Evolutionary conservation across 1,140 invertebrate genomes (phyloP), one percentile per base, ranked within the genome.

Genomic region (Rhyacophila brunnea): DNA sequence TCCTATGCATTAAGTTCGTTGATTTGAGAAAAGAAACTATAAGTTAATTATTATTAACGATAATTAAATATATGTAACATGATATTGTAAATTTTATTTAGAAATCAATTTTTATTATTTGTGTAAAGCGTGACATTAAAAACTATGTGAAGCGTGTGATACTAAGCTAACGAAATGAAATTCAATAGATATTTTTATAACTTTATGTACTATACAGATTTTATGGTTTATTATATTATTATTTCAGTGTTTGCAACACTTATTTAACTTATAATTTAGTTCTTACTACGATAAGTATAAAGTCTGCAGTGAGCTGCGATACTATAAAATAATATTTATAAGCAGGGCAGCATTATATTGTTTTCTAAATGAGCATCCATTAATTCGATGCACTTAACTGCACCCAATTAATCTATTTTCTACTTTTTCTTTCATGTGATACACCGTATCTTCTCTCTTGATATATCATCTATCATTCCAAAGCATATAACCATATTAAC

Each of bases 121-220:
- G 13, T 50, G 36, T 19, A 17, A 43, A 61, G 46, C 46, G 48
- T 56, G 60, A 56, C 42, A 57, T 62, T 62, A 64, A 52, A 46
- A 60, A 64, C 43, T 64, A 64, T 32, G 53, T 43, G 55, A 50
- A 58, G 58, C 48, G 58, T 64, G 62, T 64, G 62, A 64, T 64
- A 64, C 49, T 64, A 64, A 60, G 62, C 46, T 64, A 57, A 64
- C 47, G 58, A 43, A 55, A 59, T 56, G 23, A 53, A 57, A 53
- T 59, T 59, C 47, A 60, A 51, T 40, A 38, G 36, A 59, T 46
- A 52, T 54, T 59, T 59, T 52, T 40, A 59, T 59, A 53, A 58
- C 18, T 59, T 53, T 59, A 44, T 59, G 36, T 53, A 59, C 44
- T 36, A 36, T 40, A 59, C 34, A 59, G 50, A 59, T 53, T 57